Conservation (phyloP, 92 coral and sea anemone species). For the Scolanthus callimorphus region DNA sequence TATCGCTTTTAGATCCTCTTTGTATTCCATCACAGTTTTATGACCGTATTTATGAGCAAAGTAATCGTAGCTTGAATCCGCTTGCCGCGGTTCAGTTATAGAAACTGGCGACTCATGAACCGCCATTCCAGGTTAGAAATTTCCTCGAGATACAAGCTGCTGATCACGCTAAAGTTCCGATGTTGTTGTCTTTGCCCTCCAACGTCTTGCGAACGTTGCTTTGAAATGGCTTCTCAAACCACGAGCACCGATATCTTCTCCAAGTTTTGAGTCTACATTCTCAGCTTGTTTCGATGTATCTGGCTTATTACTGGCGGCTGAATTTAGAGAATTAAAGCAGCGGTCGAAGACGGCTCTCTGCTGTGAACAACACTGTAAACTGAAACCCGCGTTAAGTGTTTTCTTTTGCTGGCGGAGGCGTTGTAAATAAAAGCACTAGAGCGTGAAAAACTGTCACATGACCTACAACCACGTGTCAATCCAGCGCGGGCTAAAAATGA, state of each 20-base stretch:
- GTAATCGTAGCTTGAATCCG: constrained; percentile 36
- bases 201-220: background rate
- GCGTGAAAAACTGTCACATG: background rate
- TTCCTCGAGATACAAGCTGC: background rate
- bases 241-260: too few relatives aligned
- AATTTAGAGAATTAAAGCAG: too few relatives aligned
- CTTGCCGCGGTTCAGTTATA: constrained; percentile 31
- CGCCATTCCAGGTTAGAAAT: constrained; percentile 14
- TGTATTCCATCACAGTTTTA: constrained; percentile 23
- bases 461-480: background rate
- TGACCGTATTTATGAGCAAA: constrained; percentile 40
- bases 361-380: too few relatives aligned
- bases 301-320: too few relatives aligned
- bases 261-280: too few relatives aligned
- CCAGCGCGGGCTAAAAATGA: background rate
- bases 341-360: too few relatives aligned
- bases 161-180: too few relatives aligned
- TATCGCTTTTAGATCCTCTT: constrained; percentile 32
- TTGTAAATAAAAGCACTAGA: constrained; percentile 2
- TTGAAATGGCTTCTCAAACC: background rate
- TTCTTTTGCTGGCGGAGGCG: background rate
- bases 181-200: background rate
- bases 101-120: constrained; percentile 31
- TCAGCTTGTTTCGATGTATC: too few relatives aligned
- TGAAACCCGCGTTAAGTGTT: constrained; percentile 1